Evolutionary conservation across 2,113 vertebrate species (phyloP).

Genomic region (Erythrocercus mccallii): DNA sequence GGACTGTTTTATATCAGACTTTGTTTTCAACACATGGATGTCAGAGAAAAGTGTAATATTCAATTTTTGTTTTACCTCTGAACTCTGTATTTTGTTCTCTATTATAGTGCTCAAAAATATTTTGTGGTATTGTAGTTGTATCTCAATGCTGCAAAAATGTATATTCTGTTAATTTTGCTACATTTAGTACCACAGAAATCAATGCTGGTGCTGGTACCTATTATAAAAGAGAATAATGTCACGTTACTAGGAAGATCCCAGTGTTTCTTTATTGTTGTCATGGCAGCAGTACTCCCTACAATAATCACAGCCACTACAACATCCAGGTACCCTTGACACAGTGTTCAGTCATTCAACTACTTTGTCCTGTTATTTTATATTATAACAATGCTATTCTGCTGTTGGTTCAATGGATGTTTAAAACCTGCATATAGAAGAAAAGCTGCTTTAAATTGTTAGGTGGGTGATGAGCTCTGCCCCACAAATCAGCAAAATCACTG

Average conservation of each 20-base stretch:
- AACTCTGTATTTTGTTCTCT: not conserved
- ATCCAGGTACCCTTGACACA: not conserved
- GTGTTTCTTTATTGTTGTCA: not conserved
- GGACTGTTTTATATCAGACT: fast-evolving
- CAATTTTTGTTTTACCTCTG: not conserved
- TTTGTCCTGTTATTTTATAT: not conserved
- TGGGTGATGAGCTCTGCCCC: not conserved
- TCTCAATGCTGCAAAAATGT: not conserved
- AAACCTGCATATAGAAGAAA: not conserved
- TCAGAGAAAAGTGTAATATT: not conserved
- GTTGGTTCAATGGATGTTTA: not conserved
- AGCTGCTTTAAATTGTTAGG: not conserved
- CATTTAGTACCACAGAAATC: not conserved
- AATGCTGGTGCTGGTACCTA: not conserved
- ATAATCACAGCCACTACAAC: not conserved
- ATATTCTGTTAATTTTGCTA: not conserved
- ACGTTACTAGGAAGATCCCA: not conserved
- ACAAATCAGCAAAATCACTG: not conserved
- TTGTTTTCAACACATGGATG: not conserved
- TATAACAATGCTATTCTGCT: not conserved
- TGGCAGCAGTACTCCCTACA: not conserved
- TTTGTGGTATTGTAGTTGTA: not conserved
- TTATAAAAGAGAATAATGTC: not conserved
- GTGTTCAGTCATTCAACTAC: not conserved
- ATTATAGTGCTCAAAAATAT: not conserved